Evolutionary conservation across 2,113 vertebrate species (phyloP).

Genomic region (Dolichallabes microphthalmus): DNA sequence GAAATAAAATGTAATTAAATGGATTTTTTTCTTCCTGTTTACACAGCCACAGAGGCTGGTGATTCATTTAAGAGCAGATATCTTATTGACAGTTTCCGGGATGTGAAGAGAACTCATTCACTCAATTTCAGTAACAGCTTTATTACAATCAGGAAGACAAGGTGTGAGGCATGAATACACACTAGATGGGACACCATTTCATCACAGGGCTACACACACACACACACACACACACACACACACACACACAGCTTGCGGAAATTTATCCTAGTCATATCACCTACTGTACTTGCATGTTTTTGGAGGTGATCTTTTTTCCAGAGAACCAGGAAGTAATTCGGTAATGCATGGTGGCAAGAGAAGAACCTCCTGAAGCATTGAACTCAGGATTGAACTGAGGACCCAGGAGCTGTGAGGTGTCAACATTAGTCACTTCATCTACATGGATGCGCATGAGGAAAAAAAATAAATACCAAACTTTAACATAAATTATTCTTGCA

Average conservation of each 20-base stretch:
- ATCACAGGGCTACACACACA: neutral
- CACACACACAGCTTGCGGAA: neutral
- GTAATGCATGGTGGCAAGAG: neutral
- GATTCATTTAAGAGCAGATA: neutral
- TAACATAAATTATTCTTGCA: neutral
- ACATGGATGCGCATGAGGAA: neutral
- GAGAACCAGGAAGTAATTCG: neutral
- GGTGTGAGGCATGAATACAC: neutral
- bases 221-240: neutral
- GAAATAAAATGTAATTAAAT: too few relatives aligned
- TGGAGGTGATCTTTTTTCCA: neutral
- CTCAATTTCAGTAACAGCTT: neutral
- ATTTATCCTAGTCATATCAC: neutral
- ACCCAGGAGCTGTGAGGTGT: neutral
- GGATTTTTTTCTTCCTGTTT: neutral
- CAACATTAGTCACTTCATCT: neutral
- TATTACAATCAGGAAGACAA: neutral
- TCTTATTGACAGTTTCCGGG: neutral
- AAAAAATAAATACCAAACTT: neutral
- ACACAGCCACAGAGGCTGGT: neutral
- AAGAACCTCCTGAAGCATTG: neutral
- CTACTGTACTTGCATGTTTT: neutral
- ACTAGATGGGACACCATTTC: neutral
- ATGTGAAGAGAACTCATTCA: neutral
- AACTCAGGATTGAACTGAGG: neutral